Conservation (phyloP, 2,888 invertebrate species). For the Sisyra nigra region DNA sequence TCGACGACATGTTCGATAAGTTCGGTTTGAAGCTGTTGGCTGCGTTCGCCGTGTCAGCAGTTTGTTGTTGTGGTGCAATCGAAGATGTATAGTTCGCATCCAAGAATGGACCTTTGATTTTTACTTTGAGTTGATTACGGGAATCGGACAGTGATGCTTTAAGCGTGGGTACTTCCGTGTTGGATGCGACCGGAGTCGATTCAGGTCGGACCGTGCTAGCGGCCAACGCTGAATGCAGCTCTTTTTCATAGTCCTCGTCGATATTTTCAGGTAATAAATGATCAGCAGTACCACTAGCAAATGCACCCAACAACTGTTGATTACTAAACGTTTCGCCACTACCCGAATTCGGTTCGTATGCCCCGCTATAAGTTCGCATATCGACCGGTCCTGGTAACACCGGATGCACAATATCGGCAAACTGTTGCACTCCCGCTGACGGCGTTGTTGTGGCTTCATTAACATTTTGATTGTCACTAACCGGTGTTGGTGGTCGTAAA, state of each 20-base stretch:
- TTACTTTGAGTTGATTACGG: conserved; percentile 73
- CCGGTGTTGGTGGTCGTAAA: conserved; percentile 32
- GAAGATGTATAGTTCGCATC: conserved; percentile 56
- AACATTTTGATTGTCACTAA: conserved; percentile 19
- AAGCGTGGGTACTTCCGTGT: conserved; percentile 33
- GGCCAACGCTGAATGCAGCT: conserved; percentile 49
- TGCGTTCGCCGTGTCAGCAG: conserved; percentile 25
- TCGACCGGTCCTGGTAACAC: conserved; percentile 76
- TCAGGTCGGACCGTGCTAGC: conserved; percentile 34
- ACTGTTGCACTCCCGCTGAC: conserved; percentile 23
- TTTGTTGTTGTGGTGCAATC: conserved; percentile 37
- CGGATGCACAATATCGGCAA: conserved; percentile 46
- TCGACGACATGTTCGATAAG: conserved; percentile 30
- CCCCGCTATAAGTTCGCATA: conserved; percentile 68
- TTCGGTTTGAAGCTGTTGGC: conserved; percentile 28
- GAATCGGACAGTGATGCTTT: conserved; percentile 67
- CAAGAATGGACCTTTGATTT: conserved; percentile 77
- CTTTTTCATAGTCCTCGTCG: conserved; percentile 65
- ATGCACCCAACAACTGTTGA: conserved; percentile 42
- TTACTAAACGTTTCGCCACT: conserved; percentile 43
- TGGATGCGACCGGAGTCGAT: conserved; percentile 29
- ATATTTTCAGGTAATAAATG: conserved; percentile 51
- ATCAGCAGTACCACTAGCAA: conserved; percentile 51
- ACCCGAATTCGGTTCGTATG: conserved; percentile 38
- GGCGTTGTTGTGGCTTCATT: conserved; percentile 13